These are phyloP conservation scores for Porites evermanni DNA, from an alignment of 92 coral and sea anemone genomes.

Conservation along the genomic window DNA sequence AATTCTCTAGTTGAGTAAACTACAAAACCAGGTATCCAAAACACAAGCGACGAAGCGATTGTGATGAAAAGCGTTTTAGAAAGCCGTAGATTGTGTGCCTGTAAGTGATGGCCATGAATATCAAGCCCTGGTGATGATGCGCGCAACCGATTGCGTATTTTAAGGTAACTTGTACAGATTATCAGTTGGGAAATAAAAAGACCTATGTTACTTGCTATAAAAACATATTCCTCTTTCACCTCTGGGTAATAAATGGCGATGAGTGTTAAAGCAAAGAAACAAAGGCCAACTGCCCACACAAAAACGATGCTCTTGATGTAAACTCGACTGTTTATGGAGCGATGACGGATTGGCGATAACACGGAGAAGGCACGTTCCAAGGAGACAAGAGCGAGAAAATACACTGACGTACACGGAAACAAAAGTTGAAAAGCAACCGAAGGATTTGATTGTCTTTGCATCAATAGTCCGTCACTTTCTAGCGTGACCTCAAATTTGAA, in stretches of 20 bases:
- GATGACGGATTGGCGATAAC: slow-evolving; percentile 28
- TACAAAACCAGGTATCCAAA: slow-evolving; percentile 18
- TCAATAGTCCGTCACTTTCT: neutral
- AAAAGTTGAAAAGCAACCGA: neutral
- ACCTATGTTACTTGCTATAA: neutral
- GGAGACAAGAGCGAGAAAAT: slow-evolving; percentile 25
- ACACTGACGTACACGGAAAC: neutral
- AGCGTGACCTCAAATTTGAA: neutral
- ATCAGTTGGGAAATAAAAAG: neutral
- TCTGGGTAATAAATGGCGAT: neutral
- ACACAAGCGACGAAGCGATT: neutral
- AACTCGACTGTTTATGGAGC: neutral
- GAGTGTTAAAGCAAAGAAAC: neutral
- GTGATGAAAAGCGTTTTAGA: slow-evolving; percentile 2
- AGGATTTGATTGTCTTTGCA: neutral
- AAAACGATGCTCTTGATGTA: neutral
- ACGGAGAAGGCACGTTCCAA: slow-evolving; percentile 28
- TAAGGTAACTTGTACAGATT: neutral
- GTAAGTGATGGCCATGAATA: neutral
- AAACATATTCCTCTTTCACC: neutral
- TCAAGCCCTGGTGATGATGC: neutral
- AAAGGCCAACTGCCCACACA: neutral
- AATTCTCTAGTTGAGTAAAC: neutral
- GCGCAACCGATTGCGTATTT: neutral
- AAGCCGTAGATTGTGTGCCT: neutral